phyloP scores from a whole-genome alignment of 1,140 invertebrate genomes.

The Microplitis demolitor region DNA sequence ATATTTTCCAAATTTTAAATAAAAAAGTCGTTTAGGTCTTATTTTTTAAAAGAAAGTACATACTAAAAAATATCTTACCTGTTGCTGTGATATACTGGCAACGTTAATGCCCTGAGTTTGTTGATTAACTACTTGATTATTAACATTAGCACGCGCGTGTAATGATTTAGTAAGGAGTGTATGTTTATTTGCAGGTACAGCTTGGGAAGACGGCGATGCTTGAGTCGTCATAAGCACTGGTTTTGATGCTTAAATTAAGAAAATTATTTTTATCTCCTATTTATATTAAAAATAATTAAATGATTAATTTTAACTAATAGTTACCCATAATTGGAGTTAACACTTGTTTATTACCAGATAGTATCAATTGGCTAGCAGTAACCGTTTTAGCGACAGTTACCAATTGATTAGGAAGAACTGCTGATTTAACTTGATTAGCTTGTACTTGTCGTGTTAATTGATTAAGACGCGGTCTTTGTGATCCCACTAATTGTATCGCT shows the following conservation, averaged over 20 bases:
- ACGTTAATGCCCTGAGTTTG: conserved; percentile 55
- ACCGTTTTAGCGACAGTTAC: conserved; percentile 58
- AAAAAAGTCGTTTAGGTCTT: too few relatives aligned
- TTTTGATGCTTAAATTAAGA: conserved; percentile 43
- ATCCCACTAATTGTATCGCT: conserved; percentile 66
- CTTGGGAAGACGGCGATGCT: conserved; percentile 53
- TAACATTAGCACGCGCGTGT: conserved; percentile 51
- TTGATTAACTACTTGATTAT: conserved; percentile 50
- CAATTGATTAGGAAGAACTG: conserved; percentile 56
- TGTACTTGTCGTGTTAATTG: conserved; percentile 62
- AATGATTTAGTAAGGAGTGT: conserved; percentile 58
- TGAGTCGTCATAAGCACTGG: conserved; percentile 58
- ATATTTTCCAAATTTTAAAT: too few relatives aligned
- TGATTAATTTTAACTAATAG: conserved; percentile 33
- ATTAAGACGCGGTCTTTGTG: conserved; percentile 64
- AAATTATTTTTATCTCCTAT: too few relatives aligned
- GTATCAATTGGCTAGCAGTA: conserved; percentile 62
- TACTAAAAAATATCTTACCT: conserved; percentile 43
- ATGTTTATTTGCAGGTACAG: conserved; percentile 58
- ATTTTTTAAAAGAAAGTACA: not conserved
- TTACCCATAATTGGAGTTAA: conserved; percentile 67
- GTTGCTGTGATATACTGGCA: conserved; percentile 55
- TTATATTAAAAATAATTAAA: not conserved
- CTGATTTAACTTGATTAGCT: conserved; percentile 60
- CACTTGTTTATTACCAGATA: conserved; percentile 66